These are phyloP conservation scores for Atherinomorus stipes DNA, from an alignment of 2,113 vertebrate genomes.

Conservation along the genomic window DNA sequence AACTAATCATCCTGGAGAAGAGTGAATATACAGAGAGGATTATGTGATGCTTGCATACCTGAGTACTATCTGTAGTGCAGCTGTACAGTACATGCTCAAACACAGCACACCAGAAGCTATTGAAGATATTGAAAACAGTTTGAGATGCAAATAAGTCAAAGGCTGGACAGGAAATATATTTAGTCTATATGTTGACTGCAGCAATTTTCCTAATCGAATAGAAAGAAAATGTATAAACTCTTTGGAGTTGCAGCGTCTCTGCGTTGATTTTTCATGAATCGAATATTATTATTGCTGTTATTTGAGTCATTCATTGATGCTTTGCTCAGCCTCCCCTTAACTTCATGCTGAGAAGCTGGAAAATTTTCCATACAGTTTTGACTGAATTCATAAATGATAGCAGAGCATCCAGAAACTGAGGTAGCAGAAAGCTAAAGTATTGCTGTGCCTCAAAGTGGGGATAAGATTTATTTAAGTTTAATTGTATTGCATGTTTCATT, in stretches of 20 bases:
- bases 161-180: constrained; percentile 24
- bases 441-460: too few relatives aligned
- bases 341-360: too few relatives aligned
- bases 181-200: constrained; percentile 6
- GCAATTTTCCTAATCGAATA: not conserved
- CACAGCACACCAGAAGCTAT: not conserved
- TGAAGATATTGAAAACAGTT: constrained; percentile 17
- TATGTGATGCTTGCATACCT: constrained; percentile 36
- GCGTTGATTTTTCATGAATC: not conserved
- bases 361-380: too few relatives aligned
- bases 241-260: not conserved
- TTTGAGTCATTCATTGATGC: too few relatives aligned
- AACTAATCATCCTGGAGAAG: constrained; percentile 34
- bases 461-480: too few relatives aligned
- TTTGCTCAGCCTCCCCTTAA: too few relatives aligned
- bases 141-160: constrained; percentile 36
- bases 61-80: constrained; percentile 8
- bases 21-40: constrained; percentile 13
- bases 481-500: too few relatives aligned
- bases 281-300: too few relatives aligned
- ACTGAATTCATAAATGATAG: too few relatives aligned
- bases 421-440: too few relatives aligned
- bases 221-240: too few relatives aligned
- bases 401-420: too few relatives aligned
- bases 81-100: not conserved